Conservation (phyloP, 2,797 vertebrate genomes). For the Perodicticus potto region DNA sequence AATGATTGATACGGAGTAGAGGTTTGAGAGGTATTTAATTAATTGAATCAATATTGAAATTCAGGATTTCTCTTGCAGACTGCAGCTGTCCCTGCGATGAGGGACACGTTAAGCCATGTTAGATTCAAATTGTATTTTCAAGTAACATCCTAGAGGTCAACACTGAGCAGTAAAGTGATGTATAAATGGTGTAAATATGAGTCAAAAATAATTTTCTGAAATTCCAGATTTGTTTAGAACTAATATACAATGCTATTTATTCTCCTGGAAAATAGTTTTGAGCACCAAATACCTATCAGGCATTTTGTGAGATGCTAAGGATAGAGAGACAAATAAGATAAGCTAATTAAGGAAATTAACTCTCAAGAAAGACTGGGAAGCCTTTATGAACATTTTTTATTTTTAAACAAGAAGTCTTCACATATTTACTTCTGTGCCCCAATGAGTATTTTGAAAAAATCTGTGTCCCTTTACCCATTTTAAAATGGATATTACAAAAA, state of each 20-base stretch:
- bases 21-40: background rate
- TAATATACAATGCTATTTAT: constrained; percentile 22
- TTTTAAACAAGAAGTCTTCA: background rate
- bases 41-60: constrained; percentile 26
- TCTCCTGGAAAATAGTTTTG: background rate
- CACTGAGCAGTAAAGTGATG: background rate
- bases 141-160: background rate
- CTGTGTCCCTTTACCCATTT: background rate
- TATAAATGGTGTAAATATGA: background rate
- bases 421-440: background rate
- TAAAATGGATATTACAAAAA: background rate
- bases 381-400: background rate
- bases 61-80: background rate
- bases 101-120: background rate
- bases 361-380: background rate
- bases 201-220: constrained; percentile 20
- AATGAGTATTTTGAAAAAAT: background rate
- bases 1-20: background rate
- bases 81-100: background rate
- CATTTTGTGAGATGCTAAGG: background rate
- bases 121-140: background rate
- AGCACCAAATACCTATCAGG: background rate
- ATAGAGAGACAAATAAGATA: background rate
- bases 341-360: background rate
- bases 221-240: background rate